A percentile compares a stretch with the other conserved stretches of the same genome.
phyloP scores from a whole-genome alignment of 1,140 invertebrate species.

The Drosophila neocordata region DNA sequence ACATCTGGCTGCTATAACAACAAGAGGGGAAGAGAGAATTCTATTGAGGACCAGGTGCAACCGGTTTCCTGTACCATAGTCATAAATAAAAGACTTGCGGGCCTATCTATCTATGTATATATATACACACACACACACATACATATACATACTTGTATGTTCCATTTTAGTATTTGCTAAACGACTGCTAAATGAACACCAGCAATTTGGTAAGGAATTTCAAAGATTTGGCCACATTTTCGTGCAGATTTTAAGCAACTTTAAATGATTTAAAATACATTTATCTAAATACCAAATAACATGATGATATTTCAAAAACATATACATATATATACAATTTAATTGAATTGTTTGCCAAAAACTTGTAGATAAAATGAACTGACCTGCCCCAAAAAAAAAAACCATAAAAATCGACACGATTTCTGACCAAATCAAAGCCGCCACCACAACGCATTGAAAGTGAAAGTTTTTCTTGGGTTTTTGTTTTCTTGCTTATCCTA shows the following conservation, averaged over 20 bases:
- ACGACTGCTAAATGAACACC: conserved; percentile 4
- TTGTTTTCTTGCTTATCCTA: conserved; percentile 24
- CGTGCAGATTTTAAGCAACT: neutral
- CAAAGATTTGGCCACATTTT: neutral
- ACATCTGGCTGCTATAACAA: conserved; percentile 37
- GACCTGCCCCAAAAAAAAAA: conserved; percentile 61
- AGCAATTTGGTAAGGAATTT: neutral
- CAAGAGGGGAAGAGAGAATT: neutral
- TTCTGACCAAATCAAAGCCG: conserved; percentile 39
- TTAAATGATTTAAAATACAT: neutral
- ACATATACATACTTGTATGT: conserved; percentile 31
- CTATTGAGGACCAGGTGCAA: conserved; percentile 40
- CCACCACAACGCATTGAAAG: conserved; percentile 59
- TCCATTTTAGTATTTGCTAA: conserved; percentile 20
- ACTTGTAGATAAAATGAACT: conserved; percentile 37
- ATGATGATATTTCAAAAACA: neutral
- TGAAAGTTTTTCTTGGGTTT: conserved; percentile 54
- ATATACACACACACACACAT: too few relatives aligned
- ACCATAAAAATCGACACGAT: conserved; percentile 45
- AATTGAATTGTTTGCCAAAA: conserved; percentile 36
- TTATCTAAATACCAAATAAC: neutral
- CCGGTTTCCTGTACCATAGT: conserved; percentile 59
- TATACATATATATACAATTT: neutral
- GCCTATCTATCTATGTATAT: conserved; percentile 21
- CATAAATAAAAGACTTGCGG: conserved; percentile 20